Evolutionary conservation across 2,113 vertebrate species (phyloP).

Genomic region (Oophaga pumilio): DNA sequence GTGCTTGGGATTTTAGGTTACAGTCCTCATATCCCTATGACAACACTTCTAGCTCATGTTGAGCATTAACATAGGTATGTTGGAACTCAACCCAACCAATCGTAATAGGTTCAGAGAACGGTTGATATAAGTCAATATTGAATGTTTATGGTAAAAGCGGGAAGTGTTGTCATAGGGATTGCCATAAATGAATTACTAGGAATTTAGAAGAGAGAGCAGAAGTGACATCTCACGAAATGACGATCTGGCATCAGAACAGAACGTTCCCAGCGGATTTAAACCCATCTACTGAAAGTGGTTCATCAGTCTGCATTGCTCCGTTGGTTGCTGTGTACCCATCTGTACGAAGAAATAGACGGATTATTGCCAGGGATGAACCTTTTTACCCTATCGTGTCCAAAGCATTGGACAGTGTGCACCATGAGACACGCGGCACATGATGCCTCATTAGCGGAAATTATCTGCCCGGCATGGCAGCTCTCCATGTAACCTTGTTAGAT

Average conservation of each 20-base stretch:
- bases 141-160: no score
- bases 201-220: conserved; percentile 1
- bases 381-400: not conserved
- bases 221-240: conserved; percentile 21
- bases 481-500: conserved; percentile 33
- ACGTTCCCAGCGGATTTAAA: not conserved
- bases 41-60: no score
- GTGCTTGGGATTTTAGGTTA: no score
- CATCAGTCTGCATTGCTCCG: not conserved
- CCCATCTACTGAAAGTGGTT: not conserved
- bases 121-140: not conserved
- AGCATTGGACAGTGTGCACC: not conserved
- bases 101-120: no score
- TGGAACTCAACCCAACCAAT: no score
- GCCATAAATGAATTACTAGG: not conserved
- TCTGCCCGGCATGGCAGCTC: not conserved
- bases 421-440: not conserved
- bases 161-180: not conserved
- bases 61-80: no score
- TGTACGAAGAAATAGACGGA: not conserved
- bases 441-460: conserved; percentile 23
- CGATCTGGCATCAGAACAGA: not conserved
- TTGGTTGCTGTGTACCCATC: not conserved
- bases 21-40: no score
- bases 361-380: not conserved